phyloP scores from a whole-genome alignment of 2,888 invertebrate species.

The Drosophila borealis region DNA sequence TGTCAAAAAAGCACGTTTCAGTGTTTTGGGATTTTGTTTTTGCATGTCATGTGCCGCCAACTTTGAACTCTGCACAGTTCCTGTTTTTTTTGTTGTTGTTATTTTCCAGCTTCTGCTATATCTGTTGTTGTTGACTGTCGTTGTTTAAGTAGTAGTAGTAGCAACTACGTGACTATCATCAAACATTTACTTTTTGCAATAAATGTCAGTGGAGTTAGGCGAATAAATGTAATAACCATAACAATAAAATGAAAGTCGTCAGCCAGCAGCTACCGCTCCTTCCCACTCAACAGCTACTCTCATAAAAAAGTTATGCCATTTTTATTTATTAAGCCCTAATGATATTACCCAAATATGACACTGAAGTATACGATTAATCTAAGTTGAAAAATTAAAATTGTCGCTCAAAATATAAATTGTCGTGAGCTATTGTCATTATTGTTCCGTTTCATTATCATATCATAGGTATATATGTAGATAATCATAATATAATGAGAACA shows the following conservation, averaged over 20 bases:
- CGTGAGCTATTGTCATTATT: no score
- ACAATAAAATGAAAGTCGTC: slow-evolving; percentile 56
- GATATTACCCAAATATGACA: slow-evolving; percentile 8
- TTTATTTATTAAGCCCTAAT: slow-evolving; percentile 24
- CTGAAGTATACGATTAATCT: slow-evolving; percentile 13
- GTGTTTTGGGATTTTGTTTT: slow-evolving; percentile 77
- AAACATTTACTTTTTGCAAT: slow-evolving; percentile 65
- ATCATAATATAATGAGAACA: no score
- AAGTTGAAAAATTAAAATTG: not conserved
- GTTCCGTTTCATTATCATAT: no score
- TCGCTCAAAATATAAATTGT: not conserved
- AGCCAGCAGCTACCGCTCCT: not conserved
- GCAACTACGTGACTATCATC: slow-evolving; percentile 74
- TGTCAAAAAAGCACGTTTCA: slow-evolving; percentile 78
- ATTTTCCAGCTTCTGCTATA: not conserved
- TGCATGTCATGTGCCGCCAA: slow-evolving; percentile 75
- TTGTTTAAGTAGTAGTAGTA: slow-evolving; percentile 37
- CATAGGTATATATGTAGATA: no score
- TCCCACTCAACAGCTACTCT: not conserved
- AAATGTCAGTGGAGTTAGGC: slow-evolving; percentile 56
- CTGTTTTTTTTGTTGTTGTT: slow-evolving; percentile 7
- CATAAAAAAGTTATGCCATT: slow-evolving; percentile 48
- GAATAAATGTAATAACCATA: slow-evolving; percentile 55
- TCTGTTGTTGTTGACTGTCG: slow-evolving; percentile 33
- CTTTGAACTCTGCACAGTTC: slow-evolving; percentile 59